Evolutionary conservation across 2,113 vertebrate genomes (phyloP), one percentile per base, ranked within the genome.

Genomic region (Paraplagusia blochii): DNA sequence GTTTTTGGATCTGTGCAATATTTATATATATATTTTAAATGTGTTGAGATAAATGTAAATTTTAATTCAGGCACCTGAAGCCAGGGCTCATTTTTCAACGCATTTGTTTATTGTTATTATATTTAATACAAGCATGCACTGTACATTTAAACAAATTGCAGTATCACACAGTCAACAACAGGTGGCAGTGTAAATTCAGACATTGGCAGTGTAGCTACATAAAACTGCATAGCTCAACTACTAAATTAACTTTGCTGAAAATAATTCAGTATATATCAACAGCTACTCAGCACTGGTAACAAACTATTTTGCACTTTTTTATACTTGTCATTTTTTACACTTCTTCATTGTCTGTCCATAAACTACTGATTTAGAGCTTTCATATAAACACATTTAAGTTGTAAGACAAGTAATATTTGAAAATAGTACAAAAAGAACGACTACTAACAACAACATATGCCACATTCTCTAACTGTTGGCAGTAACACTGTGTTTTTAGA

Each of bases 241-340:
- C 52, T 72, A 66, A 68, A 75, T 90, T 87, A 89, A 87, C 89
- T 90, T 14, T 18, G 63, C 70, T 78, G 76, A 76, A 88, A 80
- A 77, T 53, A 8, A 45, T 68, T 39, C 40, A 48, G 53, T 17
- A 77, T 44, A 69, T 79, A 71, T 69, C 73, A 79, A 85, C 53
- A n/a, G 56, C 58, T 56, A 22, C 35, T 66, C 47, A 57, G 45
- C 63, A 68, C 54, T 17, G 50, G 63, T 49, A 57, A 82, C 60
- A 77, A 69, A 75, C 64, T 68, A 78, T 53, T 80, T 57, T 62
- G 79, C 67, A 66, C 72, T 33, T 58, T 47, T 57, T 55, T 1
- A 69, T 16, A 72, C 56, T 2, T 56, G 66, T 44, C 64, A 66
- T 72, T 63, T 60, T 72, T 50, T 78, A 82, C 66, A 77, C 65